phyloP scores from a whole-genome alignment of 2,113 vertebrate genomes.

The human (Homo sapiens) region GRCh38 chr2:218990501-218991000 shows the following conservation, averaged over 20 bases:
- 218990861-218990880: conserved; percentile 96
- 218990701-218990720: background rate
- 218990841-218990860: conserved; percentile 92
- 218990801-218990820: background rate
- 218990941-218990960: conserved; percentile 95
- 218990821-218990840: accelerated
- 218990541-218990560: background rate
- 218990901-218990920: conserved; percentile 96
- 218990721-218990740: background rate
- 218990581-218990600: background rate
- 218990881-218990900: conserved; percentile 98
- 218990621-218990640: background rate
- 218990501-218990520: background rate
- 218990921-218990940: conserved; percentile 96
- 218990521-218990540: background rate
- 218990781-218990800: background rate
- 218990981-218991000: conserved; percentile 96
- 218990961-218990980: conserved; percentile 93
- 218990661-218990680: background rate
- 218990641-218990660: background rate
- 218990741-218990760: background rate
- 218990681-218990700: background rate
- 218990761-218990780: background rate
- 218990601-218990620: background rate
- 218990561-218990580: background rate